Evolutionary conservation across 2,113 vertebrate species (phyloP).

Genomic region (Meleagris gallopavo): DNA sequence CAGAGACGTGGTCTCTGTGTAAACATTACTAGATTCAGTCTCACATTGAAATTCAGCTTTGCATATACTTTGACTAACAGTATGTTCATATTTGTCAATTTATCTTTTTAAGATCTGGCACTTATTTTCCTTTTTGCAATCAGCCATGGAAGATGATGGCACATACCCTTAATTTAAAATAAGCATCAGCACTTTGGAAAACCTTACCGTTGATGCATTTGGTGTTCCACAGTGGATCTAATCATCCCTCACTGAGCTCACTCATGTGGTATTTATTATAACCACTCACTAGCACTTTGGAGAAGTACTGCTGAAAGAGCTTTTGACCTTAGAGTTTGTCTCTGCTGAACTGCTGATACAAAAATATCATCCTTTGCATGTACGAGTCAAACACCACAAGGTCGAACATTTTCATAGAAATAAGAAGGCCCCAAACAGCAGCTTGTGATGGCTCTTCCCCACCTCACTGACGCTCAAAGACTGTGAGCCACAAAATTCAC

Average conservation of each 20-base stretch:
- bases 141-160: not conserved
- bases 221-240: constrained; percentile 7
- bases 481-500: not conserved
- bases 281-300: not conserved
- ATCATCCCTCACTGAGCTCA: not conserved
- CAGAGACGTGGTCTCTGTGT: not conserved
- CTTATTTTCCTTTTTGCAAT: not conserved
- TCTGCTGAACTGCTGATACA: not conserved
- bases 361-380: not conserved
- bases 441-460: not conserved
- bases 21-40: not conserved
- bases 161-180: constrained; percentile 12
- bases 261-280: constrained; percentile 19
- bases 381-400: not conserved
- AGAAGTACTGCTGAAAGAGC: constrained; percentile 12
- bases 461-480: accelerated
- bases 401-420: not conserved
- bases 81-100: not conserved
- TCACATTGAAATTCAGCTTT: not conserved
- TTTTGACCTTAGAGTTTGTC: constrained; percentile 25
- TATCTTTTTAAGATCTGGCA: not conserved
- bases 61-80: not conserved
- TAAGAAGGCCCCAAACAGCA: not conserved
- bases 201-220: not conserved
- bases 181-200: not conserved